Evolutionary conservation across 2,797 vertebrate species (phyloP), one percentile per base, ranked within the genome.

Genomic region (Sebastiscus albofasciatus): DNA sequence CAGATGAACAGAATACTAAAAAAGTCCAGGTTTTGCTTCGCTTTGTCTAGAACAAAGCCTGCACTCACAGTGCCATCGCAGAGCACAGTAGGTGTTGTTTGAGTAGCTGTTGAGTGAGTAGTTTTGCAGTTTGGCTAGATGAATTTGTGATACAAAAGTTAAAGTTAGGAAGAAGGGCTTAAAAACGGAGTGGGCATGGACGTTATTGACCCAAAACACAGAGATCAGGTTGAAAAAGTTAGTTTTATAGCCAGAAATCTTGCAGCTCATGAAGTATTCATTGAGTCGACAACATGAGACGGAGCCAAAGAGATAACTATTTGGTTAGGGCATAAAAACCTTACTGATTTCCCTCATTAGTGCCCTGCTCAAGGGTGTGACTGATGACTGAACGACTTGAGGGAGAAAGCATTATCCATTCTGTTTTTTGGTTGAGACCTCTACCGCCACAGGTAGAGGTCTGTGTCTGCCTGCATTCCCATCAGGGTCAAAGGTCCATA

Each of bases 1-100:
- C 31, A 86, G 54, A 80, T 71, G 46, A 81, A 81, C 29, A 29
- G 73, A 87, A 89, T 79, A 80, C 46, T 78, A 86, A 83, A 72
- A 80, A 73, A 73, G 59, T 27, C 52, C 71, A 77, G 3, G 52
- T 67, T 67, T 84, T 72, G 22, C 79, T 36, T 61, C 52, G 34
- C 46, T 18, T 68, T 26, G 12, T 60, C 24, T 8, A n/a, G 55
- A 87, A 82, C 71, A 88, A 77, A 77, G 61, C 27, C 16, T 42
- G 39, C 59, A 67, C 49, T 66, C 77, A 58, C 59, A 59, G 52
- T 54, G 34, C 56, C 74, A 75, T 75, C 79, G 46, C 61, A 61
- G 59, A 10, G 39, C 56, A 39, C 36, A 46, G 31, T 16, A 77
- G 67, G 75, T 54, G 66, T 72, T 68, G 65, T 82, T 72, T 56